These are phyloP conservation scores for Mylabris phalerata DNA, from an alignment of 1,140 invertebrate genomes.

Conservation along the genomic window DNA sequence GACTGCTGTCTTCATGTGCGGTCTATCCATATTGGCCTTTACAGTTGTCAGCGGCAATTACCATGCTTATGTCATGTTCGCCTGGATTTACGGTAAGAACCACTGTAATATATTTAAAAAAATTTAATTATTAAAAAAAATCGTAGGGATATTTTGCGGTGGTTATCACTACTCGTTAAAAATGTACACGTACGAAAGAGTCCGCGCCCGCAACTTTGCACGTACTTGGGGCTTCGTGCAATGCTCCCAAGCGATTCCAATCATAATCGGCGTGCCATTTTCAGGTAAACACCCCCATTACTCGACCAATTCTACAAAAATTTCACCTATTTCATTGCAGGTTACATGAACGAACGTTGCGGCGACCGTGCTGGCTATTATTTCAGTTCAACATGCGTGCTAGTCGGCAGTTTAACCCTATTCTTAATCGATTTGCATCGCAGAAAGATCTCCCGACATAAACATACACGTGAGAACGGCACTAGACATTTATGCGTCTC, in stretches of 20 bases:
- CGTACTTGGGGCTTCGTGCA: slow-evolving; percentile 87
- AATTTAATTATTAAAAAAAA: slow-evolving; percentile 9
- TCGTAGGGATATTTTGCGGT: slow-evolving; percentile 65
- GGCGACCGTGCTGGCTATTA: slow-evolving; percentile 73
- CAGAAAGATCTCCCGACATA: slow-evolving; percentile 58
- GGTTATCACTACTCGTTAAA: slow-evolving; percentile 83
- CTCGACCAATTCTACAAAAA: not conserved
- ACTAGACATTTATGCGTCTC: slow-evolving; percentile 51
- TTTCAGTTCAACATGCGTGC: slow-evolving; percentile 69
- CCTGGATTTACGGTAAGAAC: slow-evolving; percentile 68
- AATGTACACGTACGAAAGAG: slow-evolving; percentile 82
- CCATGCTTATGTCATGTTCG: slow-evolving; percentile 73
- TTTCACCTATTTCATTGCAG: slow-evolving; percentile 43
- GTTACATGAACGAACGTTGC: slow-evolving; percentile 68
- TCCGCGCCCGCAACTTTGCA: slow-evolving; percentile 76
- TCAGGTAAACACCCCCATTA: slow-evolving; percentile 53
- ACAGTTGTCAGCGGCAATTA: slow-evolving; percentile 72
- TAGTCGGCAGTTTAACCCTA: slow-evolving; percentile 66
- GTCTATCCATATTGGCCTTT: slow-evolving; percentile 71
- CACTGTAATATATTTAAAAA: not conserved
- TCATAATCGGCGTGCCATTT: slow-evolving; percentile 79
- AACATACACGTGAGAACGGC: slow-evolving; percentile 56
- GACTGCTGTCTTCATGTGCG: slow-evolving; percentile 70
- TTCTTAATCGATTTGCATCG: slow-evolving; percentile 75
- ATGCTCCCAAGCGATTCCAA: slow-evolving; percentile 76